Conservation (phyloP, 2,113 vertebrate genomes). For the Catharus fuscescens region DNA sequence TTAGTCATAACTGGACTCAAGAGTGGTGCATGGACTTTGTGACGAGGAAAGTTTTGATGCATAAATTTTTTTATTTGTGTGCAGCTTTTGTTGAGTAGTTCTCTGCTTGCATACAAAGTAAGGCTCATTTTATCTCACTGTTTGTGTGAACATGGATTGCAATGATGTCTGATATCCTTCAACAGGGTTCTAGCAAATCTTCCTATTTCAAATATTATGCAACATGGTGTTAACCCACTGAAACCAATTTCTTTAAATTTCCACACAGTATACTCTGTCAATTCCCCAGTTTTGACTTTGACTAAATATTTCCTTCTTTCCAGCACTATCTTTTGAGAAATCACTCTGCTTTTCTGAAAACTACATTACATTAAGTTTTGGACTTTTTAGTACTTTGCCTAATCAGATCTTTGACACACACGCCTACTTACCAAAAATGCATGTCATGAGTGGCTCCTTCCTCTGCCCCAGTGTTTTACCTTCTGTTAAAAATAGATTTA, state of each 20-base stretch:
- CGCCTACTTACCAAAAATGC: neutral
- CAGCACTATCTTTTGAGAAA: neutral
- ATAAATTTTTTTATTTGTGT: neutral
- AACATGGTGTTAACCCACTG: neutral
- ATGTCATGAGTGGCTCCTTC: rapidly evolving
- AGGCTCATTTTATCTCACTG: neutral
- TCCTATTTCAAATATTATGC: neutral
- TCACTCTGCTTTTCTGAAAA: neutral
- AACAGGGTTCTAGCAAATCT: neutral
- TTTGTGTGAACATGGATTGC: neutral
- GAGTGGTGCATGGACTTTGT: neutral
- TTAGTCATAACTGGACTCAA: neutral
- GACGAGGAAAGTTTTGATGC: neutral
- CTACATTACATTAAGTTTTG: neutral
- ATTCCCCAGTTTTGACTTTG: neutral
- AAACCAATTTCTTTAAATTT: neutral
- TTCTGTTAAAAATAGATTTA: neutral
- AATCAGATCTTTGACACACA: neutral
- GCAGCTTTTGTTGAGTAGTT: neutral
- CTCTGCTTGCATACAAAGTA: neutral
- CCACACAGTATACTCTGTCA: neutral
- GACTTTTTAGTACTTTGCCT: neutral
- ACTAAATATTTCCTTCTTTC: neutral
- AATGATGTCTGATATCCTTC: neutral
- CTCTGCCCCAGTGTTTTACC: neutral